These are phyloP conservation scores for Calcarius ornatus DNA, from an alignment of 2,113 vertebrate genomes.

Conservation along the genomic window DNA sequence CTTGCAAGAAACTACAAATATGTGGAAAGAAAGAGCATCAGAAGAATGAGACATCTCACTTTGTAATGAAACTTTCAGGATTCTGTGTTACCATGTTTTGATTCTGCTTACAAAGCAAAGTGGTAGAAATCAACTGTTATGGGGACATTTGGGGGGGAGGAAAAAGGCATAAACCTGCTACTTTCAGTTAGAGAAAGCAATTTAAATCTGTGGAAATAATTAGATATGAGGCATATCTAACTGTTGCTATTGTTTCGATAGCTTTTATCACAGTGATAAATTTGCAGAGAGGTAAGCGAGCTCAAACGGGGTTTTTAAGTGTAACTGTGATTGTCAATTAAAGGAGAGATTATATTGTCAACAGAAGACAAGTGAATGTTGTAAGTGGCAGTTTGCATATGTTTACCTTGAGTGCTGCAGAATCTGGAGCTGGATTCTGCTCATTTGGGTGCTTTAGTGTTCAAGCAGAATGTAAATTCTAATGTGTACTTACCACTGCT, in stretches of 20 bases:
- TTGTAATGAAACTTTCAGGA: neutral
- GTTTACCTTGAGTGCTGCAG: neutral
- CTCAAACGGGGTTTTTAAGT: neutral
- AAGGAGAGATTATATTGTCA: conserved; percentile 29
- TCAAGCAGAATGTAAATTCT: conserved; percentile 7
- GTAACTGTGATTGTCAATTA: conserved; percentile 39
- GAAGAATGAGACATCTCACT: neutral
- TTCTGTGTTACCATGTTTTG: neutral
- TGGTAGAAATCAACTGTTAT: neutral
- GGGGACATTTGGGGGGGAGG: neutral
- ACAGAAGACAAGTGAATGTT: conserved; percentile 1
- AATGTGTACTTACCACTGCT: conserved; percentile 18
- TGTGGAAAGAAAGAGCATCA: neutral
- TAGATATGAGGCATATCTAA: neutral
- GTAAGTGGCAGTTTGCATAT: conserved; percentile 41
- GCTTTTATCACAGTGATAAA: neutral
- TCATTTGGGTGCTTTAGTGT: conserved; percentile 13
- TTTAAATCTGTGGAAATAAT: neutral
- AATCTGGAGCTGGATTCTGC: neutral
- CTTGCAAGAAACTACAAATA: neutral
- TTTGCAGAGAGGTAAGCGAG: neutral
- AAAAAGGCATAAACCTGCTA: neutral
- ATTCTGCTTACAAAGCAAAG: neutral
- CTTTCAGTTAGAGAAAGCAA: neutral
- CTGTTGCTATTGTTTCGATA: neutral